Percentiles rank a stretch among this genome's conserved stretches.
These are phyloP conservation scores for Gymnobelideus leadbeateri DNA, from an alignment of 2,113 vertebrate species.

Conservation along the genomic window DNA sequence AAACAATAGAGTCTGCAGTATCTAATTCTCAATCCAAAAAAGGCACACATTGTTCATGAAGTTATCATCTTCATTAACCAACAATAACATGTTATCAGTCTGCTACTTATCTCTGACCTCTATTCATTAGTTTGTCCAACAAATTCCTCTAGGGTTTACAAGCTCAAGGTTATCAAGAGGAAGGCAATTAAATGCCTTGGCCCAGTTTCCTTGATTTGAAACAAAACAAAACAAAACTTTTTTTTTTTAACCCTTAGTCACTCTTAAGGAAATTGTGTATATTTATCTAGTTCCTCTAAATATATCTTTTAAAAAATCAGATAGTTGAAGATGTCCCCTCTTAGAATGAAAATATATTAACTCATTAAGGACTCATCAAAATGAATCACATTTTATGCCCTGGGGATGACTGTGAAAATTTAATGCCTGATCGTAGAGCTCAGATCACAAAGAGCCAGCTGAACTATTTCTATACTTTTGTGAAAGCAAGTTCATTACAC, in stretches of 20 bases:
- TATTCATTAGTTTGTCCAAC: slow-evolving; percentile 68
- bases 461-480: background rate
- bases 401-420: background rate
- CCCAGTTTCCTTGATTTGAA: slow-evolving; percentile 53
- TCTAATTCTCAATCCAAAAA: background rate
- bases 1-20: background rate
- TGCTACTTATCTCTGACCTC: slow-evolving; percentile 57
- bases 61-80: background rate
- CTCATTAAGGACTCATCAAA: slow-evolving; percentile 14
- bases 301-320: slow-evolving; percentile 67
- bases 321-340: slow-evolving; percentile 40
- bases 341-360: slow-evolving; percentile 37
- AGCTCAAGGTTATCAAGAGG: slow-evolving; percentile 73
- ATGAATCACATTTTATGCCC: background rate
- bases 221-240: background rate
- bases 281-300: slow-evolving; percentile 59
- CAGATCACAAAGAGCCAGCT: background rate
- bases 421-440: background rate
- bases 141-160: slow-evolving; percentile 70
- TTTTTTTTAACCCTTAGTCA: slow-evolving; percentile 35
- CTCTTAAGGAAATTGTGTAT: slow-evolving; percentile 74
- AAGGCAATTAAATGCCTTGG: slow-evolving; percentile 74
- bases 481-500: background rate
- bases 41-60: background rate
- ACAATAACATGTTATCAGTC: slow-evolving; percentile 61